A percentile compares a stretch with the other conserved stretches of the same genome.
Conservation (phyloP, 2,797 vertebrate genomes). For the Podargus strigoides region DNA sequence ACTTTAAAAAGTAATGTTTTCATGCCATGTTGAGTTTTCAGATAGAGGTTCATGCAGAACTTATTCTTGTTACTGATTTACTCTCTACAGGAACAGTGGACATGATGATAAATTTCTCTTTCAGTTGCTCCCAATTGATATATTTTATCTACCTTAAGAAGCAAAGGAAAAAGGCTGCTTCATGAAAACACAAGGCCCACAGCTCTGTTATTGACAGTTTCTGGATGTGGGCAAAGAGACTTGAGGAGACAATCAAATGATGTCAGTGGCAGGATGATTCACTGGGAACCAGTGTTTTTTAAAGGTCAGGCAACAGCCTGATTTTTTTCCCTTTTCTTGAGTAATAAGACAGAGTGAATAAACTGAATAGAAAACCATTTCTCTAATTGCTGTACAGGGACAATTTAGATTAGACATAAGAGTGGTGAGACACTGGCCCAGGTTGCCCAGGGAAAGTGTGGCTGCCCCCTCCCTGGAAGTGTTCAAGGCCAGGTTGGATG, state of each 20-base stretch:
- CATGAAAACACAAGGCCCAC: background rate
- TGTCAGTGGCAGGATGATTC: slow-evolving; percentile 19
- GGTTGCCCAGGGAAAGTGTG: no score
- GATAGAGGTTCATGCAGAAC: background rate
- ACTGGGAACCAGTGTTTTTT: background rate
- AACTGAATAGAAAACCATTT: background rate
- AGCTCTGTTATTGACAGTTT: background rate
- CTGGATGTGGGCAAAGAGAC: background rate
- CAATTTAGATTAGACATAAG: no score
- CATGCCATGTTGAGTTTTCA: background rate
- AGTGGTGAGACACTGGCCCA: no score
- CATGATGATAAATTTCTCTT: background rate
- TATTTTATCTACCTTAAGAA: slow-evolving; percentile 14
- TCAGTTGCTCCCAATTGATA: background rate
- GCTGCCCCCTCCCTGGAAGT: no score
- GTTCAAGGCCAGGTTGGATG: no score
- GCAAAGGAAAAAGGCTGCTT: background rate
- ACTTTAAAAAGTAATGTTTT: background rate
- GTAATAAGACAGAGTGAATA: background rate
- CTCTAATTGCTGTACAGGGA: background rate
- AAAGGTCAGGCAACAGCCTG: slow-evolving; percentile 15
- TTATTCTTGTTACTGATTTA: background rate
- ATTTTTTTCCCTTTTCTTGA: slow-evolving; percentile 47
- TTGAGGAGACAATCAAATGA: background rate
- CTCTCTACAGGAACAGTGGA: background rate